Evolutionary conservation across 2,797 vertebrate genomes (phyloP).

Genomic region (Lepus oiostolus): DNA sequence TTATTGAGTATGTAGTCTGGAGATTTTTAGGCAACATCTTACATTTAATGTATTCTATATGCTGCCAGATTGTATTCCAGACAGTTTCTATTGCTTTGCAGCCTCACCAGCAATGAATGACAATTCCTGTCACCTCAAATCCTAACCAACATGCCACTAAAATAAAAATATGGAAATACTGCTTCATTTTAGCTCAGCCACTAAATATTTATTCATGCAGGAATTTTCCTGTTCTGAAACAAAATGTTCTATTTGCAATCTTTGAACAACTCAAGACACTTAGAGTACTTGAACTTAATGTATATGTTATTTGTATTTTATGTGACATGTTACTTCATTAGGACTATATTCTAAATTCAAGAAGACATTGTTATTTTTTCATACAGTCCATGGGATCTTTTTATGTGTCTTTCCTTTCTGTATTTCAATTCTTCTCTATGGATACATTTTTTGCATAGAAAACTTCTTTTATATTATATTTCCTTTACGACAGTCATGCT

Average conservation of each 20-base stretch:
- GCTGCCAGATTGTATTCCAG: background rate
- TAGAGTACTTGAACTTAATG: background rate
- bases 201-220: conserved; percentile 53
- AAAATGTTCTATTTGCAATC: conserved; percentile 63
- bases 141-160: background rate
- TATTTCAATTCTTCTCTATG: background rate
- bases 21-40: background rate
- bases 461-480: background rate
- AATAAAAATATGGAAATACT: background rate
- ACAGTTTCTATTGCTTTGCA: background rate
- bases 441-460: background rate
- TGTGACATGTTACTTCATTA: background rate
- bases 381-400: background rate
- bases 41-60: background rate
- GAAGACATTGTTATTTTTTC: background rate
- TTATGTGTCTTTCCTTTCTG: background rate
- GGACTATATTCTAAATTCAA: background rate
- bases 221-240: conserved; percentile 49
- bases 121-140: background rate
- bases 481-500: background rate
- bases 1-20: background rate
- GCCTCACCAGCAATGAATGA: background rate
- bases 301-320: background rate
- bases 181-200: conserved; percentile 10
- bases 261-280: background rate